Percentiles rank a stretch among this genome's conserved stretches.
phyloP scores from a whole-genome alignment of 2,113 vertebrate species.

The Clarias batrachus region DNA sequence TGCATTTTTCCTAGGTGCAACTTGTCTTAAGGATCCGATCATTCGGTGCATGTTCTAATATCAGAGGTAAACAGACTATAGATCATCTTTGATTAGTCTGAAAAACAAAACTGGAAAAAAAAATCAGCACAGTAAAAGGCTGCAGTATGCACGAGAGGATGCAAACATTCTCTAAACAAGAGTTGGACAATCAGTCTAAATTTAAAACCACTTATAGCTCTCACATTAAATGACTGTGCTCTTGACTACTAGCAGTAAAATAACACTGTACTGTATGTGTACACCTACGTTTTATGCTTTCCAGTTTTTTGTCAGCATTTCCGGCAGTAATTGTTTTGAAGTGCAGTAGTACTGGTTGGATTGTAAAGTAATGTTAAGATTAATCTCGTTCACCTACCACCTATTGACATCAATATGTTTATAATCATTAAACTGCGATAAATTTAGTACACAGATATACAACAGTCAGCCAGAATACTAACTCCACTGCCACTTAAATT shows the following conservation, averaged over 20 bases:
- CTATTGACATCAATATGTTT: neutral
- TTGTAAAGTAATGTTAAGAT: slow-evolving; percentile 26
- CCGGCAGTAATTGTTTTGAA: slow-evolving; percentile 11
- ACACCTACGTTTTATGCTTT: slow-evolving; percentile 15
- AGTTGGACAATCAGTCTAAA: neutral
- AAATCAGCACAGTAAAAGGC: neutral
- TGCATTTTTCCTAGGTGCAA: neutral
- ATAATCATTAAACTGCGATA: neutral
- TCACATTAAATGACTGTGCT: neutral
- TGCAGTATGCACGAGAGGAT: neutral
- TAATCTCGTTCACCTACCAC: neutral
- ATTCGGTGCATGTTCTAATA: neutral
- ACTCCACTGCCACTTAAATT: too few relatives aligned
- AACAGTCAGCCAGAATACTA: too few relatives aligned
- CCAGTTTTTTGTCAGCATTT: neutral
- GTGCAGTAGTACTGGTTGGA: neutral
- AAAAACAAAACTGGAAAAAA: neutral
- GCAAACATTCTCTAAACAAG: neutral
- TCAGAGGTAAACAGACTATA: neutral
- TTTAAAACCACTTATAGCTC: slow-evolving; percentile 21
- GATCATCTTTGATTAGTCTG: neutral
- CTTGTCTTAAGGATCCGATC: neutral
- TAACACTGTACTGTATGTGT: slow-evolving; percentile 16
- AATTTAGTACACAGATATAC: neutral
- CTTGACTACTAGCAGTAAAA: slow-evolving; percentile 11